Percentiles rank a stretch among this genome's conserved stretches.
These are phyloP conservation scores for Tragopan temminckii DNA, from an alignment of 2,797 vertebrate species.

Conservation along the genomic window DNA sequence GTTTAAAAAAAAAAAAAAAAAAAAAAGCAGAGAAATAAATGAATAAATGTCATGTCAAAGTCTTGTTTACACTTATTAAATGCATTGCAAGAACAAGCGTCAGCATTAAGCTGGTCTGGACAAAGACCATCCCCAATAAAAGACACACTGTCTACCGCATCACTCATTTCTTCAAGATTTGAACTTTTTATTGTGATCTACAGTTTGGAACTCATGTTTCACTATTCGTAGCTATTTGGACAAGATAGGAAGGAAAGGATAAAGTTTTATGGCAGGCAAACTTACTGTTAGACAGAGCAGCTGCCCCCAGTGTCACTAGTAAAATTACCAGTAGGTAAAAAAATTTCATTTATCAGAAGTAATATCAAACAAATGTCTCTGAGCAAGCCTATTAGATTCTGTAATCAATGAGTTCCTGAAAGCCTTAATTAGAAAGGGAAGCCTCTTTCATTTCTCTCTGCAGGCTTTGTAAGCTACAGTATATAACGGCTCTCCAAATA, in stretches of 20 bases:
- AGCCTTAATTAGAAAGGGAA: conserved; percentile 51
- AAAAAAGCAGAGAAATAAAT: neutral
- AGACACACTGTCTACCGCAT: neutral
- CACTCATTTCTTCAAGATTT: neutral
- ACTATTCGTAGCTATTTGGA: neutral
- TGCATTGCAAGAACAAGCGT: neutral
- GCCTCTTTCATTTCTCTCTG: conserved; percentile 38
- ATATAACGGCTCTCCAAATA: conserved; percentile 20
- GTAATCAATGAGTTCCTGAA: conserved; percentile 68
- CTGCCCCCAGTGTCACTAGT: conserved; percentile 35
- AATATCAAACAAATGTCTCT: conserved; percentile 48
- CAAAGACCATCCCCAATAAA: neutral
- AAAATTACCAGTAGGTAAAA: conserved; percentile 41
- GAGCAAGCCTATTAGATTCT: conserved; percentile 21
- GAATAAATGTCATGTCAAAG: neutral
- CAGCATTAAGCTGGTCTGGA: neutral
- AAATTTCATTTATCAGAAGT: conserved; percentile 48
- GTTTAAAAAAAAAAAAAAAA: neutral
- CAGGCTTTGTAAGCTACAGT: conserved; percentile 33
- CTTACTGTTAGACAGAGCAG: conserved; percentile 10
- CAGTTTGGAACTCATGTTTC: conserved; percentile 33
- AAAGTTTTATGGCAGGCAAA: conserved; percentile 37
- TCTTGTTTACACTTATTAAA: neutral
- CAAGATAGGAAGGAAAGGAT: neutral
- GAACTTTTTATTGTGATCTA: neutral